phyloP scores from a whole-genome alignment of 2,113 vertebrate species.

The Pionites leucogaster region DNA sequence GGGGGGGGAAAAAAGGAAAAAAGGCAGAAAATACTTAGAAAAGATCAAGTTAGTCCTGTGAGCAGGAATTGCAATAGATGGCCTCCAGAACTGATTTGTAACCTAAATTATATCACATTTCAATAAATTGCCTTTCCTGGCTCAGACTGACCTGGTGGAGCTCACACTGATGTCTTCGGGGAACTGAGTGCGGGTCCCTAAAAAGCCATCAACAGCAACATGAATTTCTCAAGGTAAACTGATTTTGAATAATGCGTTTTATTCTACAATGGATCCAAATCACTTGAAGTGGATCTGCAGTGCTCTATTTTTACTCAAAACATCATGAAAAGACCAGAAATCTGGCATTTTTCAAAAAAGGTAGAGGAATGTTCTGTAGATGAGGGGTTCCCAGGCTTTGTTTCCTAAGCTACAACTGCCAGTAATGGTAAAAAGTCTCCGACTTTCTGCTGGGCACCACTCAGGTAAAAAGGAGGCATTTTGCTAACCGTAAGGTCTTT shows the following conservation, averaged over 20 bases:
- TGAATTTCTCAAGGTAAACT: background rate
- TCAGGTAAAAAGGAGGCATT: background rate
- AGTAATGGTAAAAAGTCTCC: background rate
- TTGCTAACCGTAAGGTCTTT: background rate
- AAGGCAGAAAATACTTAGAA: background rate
- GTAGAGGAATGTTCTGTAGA: background rate
- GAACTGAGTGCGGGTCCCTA: background rate
- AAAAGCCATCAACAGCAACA: background rate
- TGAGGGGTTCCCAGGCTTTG: background rate
- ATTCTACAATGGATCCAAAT: background rate
- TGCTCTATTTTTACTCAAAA: background rate
- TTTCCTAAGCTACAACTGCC: background rate
- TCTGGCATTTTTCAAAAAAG: background rate
- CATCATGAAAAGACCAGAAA: background rate
- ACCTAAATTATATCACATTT: background rate
- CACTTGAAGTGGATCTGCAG: background rate
- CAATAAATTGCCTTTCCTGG: background rate
- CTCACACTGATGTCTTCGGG: rapidly evolving
- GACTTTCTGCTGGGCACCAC: background rate
- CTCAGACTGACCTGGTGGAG: background rate
- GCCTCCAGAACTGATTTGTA: background rate
- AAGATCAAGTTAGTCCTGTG: background rate
- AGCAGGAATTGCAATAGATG: background rate
- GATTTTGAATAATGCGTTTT: background rate
- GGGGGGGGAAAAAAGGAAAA: background rate